phyloP scores from a whole-genome alignment of 1,140 invertebrate species.

The Pinna nobilis region DNA sequence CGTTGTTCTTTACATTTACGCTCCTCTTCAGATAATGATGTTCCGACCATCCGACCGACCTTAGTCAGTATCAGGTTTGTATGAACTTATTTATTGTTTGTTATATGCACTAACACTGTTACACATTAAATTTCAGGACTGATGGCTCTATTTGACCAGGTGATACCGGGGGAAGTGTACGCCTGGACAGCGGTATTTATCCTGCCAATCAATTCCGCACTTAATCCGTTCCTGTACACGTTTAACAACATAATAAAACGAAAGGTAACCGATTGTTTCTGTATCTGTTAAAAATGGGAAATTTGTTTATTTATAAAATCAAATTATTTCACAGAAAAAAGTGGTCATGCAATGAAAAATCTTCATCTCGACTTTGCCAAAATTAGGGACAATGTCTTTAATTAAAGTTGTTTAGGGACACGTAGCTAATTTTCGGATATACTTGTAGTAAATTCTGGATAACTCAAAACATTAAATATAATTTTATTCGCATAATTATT shows the following conservation, averaged over 20 bases:
- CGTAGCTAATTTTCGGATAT: neutral
- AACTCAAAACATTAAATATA: no score
- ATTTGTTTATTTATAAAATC: neutral
- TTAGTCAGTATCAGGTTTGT: no score
- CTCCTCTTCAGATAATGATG: no score
- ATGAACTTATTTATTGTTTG: no score
- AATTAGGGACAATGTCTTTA: neutral
- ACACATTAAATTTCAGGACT: slow-evolving; percentile 25
- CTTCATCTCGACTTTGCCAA: neutral
- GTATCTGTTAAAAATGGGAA: no score
- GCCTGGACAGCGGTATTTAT: slow-evolving; percentile 48
- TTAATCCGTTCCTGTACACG: slow-evolving; percentile 58
- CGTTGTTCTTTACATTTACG: no score
- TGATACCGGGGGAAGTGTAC: slow-evolving; percentile 51
- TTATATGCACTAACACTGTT: no score
- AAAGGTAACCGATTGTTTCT: neutral
- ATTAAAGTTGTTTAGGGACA: neutral
- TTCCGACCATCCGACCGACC: no score
- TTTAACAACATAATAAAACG: slow-evolving; percentile 21
- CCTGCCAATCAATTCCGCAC: slow-evolving; percentile 51
- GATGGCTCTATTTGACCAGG: slow-evolving; percentile 32
- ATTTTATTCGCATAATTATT: no score
- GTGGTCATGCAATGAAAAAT: neutral
- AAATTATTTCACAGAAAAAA: neutral
- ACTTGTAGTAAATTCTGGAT: no score